phyloP scores from a whole-genome alignment of 2,113 vertebrate species.

The Lophura nycthemera region DNA sequence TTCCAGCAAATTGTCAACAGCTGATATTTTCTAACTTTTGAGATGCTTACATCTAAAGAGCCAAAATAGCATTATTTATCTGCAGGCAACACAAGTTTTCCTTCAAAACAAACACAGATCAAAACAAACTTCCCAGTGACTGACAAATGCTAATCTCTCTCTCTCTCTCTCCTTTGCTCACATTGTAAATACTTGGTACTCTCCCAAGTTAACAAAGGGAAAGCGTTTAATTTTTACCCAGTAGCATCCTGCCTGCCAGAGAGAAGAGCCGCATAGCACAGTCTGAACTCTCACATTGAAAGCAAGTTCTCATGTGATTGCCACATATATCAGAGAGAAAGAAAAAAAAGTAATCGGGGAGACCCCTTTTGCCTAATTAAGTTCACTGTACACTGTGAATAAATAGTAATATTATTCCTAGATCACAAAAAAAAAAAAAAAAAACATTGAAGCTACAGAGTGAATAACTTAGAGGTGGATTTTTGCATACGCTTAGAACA shows the following conservation, averaged over 20 bases:
- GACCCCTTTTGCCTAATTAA: background rate
- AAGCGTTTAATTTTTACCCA: background rate
- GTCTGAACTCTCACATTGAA: background rate
- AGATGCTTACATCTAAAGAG: background rate
- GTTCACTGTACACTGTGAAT: background rate
- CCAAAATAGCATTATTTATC: background rate
- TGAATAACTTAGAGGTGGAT: background rate
- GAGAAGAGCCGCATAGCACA: background rate
- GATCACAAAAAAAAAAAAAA: background rate
- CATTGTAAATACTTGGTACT: background rate
- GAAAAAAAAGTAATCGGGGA: no score
- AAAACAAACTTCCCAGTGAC: background rate
- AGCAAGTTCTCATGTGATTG: accelerated
- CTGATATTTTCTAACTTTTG: background rate
- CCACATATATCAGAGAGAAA: background rate
- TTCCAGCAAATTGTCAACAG: background rate
- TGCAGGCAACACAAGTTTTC: background rate
- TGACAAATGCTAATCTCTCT: background rate
- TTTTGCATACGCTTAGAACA: background rate
- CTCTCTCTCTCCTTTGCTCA: accelerated
- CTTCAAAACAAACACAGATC: background rate
- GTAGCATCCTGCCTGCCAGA: background rate
- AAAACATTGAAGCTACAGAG: background rate
- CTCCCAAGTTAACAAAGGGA: background rate
- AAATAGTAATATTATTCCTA: background rate